Base-by-base conservation (phyloP, 2,888 invertebrate genomes). In the Exocentrus adspersus region DNA sequence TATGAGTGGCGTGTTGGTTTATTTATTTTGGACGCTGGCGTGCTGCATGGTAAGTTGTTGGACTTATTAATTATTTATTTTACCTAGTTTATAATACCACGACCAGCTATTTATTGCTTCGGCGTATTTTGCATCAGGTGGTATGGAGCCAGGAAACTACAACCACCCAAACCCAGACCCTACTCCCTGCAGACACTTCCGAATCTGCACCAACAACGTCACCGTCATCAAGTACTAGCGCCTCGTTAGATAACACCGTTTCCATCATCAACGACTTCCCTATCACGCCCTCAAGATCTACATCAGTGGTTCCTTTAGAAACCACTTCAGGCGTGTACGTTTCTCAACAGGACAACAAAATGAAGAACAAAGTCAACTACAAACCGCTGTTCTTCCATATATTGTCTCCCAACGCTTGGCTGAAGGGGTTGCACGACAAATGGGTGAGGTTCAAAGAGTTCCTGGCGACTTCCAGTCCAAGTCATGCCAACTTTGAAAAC, bases 401-500 rank as follows among this genome's bases (percentile, higher is more conserved):
- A 24, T 9, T 66, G 2, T 53, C 51, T n/a, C 60, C 60, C 2
- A 1, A 17, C 4, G 41, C 48, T 5, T 17, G 54, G n/a, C 4
- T 60, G 19, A 57, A 54, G 19, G 67, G 65, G 0, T 19, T 68
- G 17, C 53, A 64, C 7, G 68, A 68, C 0, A 65, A 65, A 54
- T n/a, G 62, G 10, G 30, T 43, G 12, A 43, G 60, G 37, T 43
- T 72, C 10, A 51, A 60, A 19, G 63, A 65, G 19, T 50, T 64
- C 9, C 50, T 70, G 12, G 28, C 58, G 6, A 32, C n/a, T n/a
- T n/a, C n/a, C n/a, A n/a, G 62, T 7, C 43, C 62, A 0, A 63
- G 65, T 14, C 70, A 71, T 53, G 70, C 72, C 5, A 71, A 71
- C 46, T 68, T 45, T 56, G 69, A 69, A 6, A 66, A 68, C 4